Base-by-base conservation (phyloP, 2,888 invertebrate species). In the Autographa pulchrina region DNA sequence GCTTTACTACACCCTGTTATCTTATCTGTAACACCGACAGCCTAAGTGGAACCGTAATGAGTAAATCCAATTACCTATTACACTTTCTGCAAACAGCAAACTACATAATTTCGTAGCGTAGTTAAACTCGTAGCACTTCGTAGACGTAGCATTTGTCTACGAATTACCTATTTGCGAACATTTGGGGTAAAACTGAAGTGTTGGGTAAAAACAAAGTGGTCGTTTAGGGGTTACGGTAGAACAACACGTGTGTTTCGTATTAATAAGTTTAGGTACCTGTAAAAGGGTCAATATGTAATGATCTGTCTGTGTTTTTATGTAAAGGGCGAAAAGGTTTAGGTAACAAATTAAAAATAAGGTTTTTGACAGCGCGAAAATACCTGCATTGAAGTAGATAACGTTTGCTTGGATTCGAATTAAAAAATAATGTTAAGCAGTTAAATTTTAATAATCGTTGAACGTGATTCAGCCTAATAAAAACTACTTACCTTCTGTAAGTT, bases 141-240 rank as follows among this genome's bases (percentile, higher is more conserved):
- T 81, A 80, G 80, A 60, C 38, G 79, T 74, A 79, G 75, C 75
- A 60, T 16, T 58, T 56, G 13, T 31, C 72, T 77, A 72, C 68
- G 72, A 82, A 68, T 60, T 68, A 60, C 62, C 35, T 69, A 18
- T 71, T 72, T 43, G 58, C 59, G 74, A 68, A 9, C 52, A 31
- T 67, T 70, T 32, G 6, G n/a, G 31, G 61, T 48, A 35, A 18
- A 43, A 62, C 64, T 58, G 20, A 63, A 43, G 52, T 62, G 25
- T 1, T 52, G 16, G 32, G 48, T 64, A 61, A 62, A 66, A 68
- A 25, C 65, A 59, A 67, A 65, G 20, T 48, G 48, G 48, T 35
- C 58, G 52, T 70, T 70, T 69, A 68, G 65, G 58, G 20, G 60
- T 61, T 59, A 73, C 43, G 38, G 61, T 68, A 63, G 56, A 48